Evolutionary conservation across 92 coral and sea anemone genomes (phyloP), one percentile per base, ranked within the genome.

Genomic region (Metridium senile): DNA sequence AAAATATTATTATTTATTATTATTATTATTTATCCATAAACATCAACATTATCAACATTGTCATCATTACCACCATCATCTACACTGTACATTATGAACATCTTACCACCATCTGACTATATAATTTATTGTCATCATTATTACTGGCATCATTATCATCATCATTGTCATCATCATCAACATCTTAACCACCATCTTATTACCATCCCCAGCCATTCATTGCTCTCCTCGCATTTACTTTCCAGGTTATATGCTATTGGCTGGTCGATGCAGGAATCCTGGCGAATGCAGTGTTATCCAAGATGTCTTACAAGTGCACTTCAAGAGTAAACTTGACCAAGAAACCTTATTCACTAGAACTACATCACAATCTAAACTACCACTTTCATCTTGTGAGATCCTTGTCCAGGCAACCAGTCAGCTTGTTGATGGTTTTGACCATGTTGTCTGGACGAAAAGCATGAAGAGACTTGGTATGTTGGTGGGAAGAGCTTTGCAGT

Each of bases 381-480:
- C 82, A n/a, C 65, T 67, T 20, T 68, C 87, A 26, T 56, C 91
- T 11, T 59, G 79, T 68, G 58, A 72, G 26, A 77, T 89, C 34
- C 77, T 94, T 30, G 66, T 26, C 7, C 83, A 87, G 56, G 79
- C 88, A 11, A 78, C 83, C 16, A 56, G 75, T 31, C 72, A 90
- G 29, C 74, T 69, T 28, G 47, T 86, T 35, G 81, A 80, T 23
- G 95, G 92, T 19, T 94, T 92, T 68, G 82, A 56, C 30, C 98
- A 94, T 73, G 87, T 94, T 82, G 98, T 94, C 25, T 94, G 97
- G 90, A 94, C 98, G 31, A 82, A 73, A 64, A 94, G 84, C 64
- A 89, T 94, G 98, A 88, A 92, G 51, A 86, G 98, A 6, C 85
- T 94, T 58, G 97, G 94, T 74, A 93, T 89, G 54, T 68, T 91